phyloP scores from a whole-genome alignment of 2,797 vertebrate species.

The Darevskia mixta region DNA sequence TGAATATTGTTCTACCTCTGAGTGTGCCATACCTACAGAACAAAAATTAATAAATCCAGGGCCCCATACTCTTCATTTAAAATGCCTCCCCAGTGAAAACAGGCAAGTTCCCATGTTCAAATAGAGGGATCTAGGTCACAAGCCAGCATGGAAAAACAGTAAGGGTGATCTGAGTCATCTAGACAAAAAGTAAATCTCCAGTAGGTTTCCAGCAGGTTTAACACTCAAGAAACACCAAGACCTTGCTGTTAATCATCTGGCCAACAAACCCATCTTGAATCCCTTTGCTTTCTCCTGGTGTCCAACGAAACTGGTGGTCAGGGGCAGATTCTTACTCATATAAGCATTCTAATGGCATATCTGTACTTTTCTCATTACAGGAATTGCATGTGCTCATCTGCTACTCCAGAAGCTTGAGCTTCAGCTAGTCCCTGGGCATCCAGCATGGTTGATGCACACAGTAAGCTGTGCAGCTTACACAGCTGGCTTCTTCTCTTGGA shows the following conservation, averaged over 20 bases:
- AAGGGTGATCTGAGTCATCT: no score
- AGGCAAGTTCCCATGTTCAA: no score
- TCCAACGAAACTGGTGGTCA: not conserved
- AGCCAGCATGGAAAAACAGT: not conserved
- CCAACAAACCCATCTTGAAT: not conserved
- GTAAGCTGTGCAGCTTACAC: not conserved
- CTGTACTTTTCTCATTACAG: not conserved
- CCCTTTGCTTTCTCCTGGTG: not conserved
- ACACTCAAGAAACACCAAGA: not conserved
- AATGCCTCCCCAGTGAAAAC: not conserved
- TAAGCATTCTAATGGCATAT: not conserved
- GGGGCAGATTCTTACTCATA: not conserved
- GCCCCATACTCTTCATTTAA: no score
- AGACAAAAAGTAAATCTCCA: no score
- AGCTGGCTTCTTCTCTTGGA: not conserved
- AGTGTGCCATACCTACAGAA: not conserved
- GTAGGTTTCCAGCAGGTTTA: not conserved
- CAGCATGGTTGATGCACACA: not conserved
- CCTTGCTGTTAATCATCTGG: not conserved
- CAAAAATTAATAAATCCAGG: not conserved
- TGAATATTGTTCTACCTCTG: not conserved
- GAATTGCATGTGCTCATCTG: not conserved
- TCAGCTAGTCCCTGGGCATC: not conserved
- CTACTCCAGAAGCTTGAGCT: not conserved
- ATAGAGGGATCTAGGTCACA: not conserved